Percentiles rank a stretch among this genome's conserved stretches.
phyloP scores from a whole-genome alignment of 2,113 vertebrate genomes.

The Phalacrocorax carbo region DNA sequence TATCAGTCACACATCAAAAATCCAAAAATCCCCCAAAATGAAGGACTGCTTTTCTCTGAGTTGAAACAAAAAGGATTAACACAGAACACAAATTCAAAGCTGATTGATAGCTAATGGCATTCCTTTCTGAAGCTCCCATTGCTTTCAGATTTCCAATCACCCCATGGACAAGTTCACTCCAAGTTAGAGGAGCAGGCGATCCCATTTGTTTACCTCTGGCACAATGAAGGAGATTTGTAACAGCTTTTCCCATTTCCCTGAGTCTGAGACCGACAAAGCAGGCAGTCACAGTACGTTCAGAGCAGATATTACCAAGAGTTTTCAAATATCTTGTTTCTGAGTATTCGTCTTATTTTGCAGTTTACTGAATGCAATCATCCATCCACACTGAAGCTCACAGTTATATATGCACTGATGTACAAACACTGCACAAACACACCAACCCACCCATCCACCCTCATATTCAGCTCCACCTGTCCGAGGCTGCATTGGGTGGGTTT shows the following conservation, averaged over 20 bases:
- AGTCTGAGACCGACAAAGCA: not conserved
- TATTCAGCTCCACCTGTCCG: not conserved
- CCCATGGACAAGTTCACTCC: conserved; percentile 9
- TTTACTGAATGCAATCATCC: not conserved
- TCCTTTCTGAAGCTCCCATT: conserved; percentile 15
- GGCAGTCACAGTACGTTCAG: not conserved
- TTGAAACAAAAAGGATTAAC: conserved; percentile 49
- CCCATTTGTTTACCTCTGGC: conserved; percentile 27
- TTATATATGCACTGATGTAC: not conserved
- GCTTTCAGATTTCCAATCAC: not conserved
- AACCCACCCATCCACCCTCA: not conserved
- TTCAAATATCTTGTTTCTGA: not conserved
- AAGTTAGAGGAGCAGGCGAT: not conserved
- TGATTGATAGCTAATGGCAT: not conserved
- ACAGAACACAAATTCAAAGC: conserved; percentile 14
- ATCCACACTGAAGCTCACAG: rapidly evolving
- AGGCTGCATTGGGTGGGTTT: not conserved
- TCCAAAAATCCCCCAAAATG: not conserved
- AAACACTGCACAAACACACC: not conserved
- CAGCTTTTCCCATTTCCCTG: conserved; percentile 13
- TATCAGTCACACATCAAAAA: not conserved
- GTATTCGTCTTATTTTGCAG: not conserved
- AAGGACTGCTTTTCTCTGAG: not conserved
- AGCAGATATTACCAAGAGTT: not conserved
- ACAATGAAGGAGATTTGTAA: not conserved